These are phyloP conservation scores for Odontophorus gujanensis DNA, from an alignment of 2,113 vertebrate genomes.

Conservation along the genomic window DNA sequence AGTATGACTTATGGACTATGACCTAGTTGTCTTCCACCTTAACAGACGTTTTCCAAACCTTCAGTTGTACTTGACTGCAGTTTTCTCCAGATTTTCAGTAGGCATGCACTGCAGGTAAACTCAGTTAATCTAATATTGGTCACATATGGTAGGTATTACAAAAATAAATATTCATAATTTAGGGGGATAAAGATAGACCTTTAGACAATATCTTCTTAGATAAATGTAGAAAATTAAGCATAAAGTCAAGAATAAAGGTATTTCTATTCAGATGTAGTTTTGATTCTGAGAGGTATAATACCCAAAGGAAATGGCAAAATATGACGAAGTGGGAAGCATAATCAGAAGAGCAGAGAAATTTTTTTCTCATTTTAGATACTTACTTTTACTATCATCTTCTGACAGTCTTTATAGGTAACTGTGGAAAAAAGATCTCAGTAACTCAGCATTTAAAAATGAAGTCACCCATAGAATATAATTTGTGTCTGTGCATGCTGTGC, in stretches of 20 bases:
- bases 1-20: background rate
- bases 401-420: background rate
- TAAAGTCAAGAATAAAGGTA: background rate
- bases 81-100: background rate
- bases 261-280: background rate
- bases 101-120: background rate
- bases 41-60: background rate
- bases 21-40: background rate
- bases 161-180: background rate
- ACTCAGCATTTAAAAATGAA: constrained; percentile 35
- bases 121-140: background rate
- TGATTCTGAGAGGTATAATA: background rate
- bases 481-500: background rate
- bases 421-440: background rate
- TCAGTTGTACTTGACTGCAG: background rate
- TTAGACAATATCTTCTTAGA: background rate
- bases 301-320: background rate
- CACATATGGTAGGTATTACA: background rate
- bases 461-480: background rate
- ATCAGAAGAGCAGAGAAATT: background rate
- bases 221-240: background rate
- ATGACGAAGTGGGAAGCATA: background rate
- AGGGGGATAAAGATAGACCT: background rate
- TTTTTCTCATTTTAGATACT: background rate
- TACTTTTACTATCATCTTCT: constrained; percentile 32